Conservation (phyloP, 1,140 invertebrate genomes). For the Dryas iulia region DNA sequence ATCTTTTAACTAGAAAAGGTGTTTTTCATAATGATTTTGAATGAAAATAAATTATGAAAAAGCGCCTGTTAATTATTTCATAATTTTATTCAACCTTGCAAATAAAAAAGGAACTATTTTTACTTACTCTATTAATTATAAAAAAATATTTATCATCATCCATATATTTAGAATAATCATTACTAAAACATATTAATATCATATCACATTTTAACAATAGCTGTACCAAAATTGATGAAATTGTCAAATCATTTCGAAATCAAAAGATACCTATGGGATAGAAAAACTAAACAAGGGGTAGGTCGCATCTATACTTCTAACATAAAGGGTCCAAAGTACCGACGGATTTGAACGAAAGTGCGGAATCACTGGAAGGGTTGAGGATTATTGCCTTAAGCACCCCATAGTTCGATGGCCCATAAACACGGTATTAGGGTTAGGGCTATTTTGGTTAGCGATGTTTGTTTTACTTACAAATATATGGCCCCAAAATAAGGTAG, state of each 20-base stretch:
- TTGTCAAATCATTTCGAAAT: slow-evolving; percentile 2
- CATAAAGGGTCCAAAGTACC: slow-evolving; percentile 8
- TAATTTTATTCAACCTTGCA: too few species aligned
- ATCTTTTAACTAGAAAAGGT: too few species aligned
- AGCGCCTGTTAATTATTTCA: too few species aligned
- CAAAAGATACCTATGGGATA: not conserved
- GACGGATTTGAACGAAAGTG: not conserved
- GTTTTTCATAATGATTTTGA: too few species aligned
- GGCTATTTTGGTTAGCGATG: not conserved
- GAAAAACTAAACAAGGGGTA: not conserved
- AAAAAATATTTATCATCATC: not conserved
- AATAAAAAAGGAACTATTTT: too few species aligned
- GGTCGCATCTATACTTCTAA: not conserved
- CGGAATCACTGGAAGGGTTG: slow-evolving; percentile 18
- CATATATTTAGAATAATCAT: not conserved
- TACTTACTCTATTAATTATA: too few species aligned
- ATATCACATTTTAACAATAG: not conserved
- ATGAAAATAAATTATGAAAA: too few species aligned
- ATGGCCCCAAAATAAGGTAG: not conserved
- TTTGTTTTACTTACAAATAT: slow-evolving; percentile 9
- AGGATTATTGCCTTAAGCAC: slow-evolving; percentile 6
- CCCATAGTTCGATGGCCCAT: not conserved
- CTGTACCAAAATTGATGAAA: not conserved
- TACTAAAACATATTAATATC: not conserved
- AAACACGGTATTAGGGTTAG: slow-evolving; percentile 4